Evolutionary conservation across 2,888 invertebrate genomes (phyloP), one percentile per base, ranked within the genome.

Genomic region (Ernsta delagoae): DNA sequence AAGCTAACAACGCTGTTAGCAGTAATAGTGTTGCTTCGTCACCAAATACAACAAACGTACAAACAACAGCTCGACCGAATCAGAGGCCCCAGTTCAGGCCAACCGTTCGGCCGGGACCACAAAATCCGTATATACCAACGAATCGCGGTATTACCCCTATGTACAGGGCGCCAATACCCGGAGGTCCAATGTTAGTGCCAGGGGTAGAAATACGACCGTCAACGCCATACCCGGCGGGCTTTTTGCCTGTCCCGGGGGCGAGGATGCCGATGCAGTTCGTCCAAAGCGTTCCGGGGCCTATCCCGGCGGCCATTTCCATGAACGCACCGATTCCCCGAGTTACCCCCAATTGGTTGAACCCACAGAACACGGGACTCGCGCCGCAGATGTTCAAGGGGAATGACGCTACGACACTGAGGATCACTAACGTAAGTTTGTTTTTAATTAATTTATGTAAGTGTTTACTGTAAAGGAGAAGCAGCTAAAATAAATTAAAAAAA

Each of bases 401-500:
- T 68, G 77, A 74, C 70, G 75, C 73, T 1, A 75, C 75, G 11
- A 78, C 73, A 57, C 65, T 85, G n/a, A 78, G 76, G 56, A 54
- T 56, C 11, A 12, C 43, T 36, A 54, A 64, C n/a, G 45, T 64
- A 56, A 36, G 54, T 50, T 12, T 50, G 12, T 50, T 7, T 3
- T 50, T 50, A n/a, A n/a, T 50, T 78, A 1, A 0, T 3, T 39
- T 39, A 36, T 3, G 36, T 39, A n/a, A n/a, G 39, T 39, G 0
- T 1, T 39, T 5, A 39, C 5, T 39, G 39, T 39, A 4, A 39
- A n/a, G n/a, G n/a, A n/a, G n/a, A 39, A 39, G 39, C 39, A 39
- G 39, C 39, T 6, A 39, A 39, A 39, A 39, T 39, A 39, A 39
- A 39, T 39, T 39, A 7, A 4, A 39, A n/a, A n/a, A n/a, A n/a